Percentiles rank a stretch among this genome's conserved stretches.
Conservation (phyloP, 1,140 invertebrate genomes). For the Drosophila carrolli region DNA sequence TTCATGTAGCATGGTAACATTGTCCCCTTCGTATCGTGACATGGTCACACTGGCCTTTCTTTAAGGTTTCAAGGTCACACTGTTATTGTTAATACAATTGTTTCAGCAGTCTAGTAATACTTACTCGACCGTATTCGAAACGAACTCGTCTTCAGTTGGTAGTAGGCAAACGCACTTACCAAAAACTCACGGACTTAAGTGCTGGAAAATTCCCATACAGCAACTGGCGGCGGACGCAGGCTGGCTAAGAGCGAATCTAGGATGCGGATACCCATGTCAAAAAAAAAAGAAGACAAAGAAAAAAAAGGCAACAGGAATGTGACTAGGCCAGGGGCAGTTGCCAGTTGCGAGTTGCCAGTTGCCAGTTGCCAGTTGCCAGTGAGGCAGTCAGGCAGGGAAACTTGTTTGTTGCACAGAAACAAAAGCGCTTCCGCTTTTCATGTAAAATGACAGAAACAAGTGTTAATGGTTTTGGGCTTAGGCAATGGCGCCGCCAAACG, state of each 20-base stretch:
- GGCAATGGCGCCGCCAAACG: slow-evolving; percentile 17
- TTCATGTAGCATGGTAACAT: not conserved
- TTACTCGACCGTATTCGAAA: not conserved
- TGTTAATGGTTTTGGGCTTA: slow-evolving; percentile 80
- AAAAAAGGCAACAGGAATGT: slow-evolving; percentile 3
- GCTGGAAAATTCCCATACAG: slow-evolving; percentile 4
- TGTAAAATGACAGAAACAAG: slow-evolving; percentile 82
- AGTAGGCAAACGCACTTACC: slow-evolving; percentile 1
- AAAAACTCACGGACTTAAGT: not conserved
- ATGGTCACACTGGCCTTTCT: not conserved
- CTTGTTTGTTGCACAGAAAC: slow-evolving; percentile 81
- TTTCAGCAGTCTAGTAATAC: not conserved
- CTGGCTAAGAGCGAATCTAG: slow-evolving; percentile 58
- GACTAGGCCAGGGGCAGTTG: slow-evolving; percentile 56
- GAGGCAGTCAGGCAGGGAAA: slow-evolving; percentile 55
- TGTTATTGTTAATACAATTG: not conserved
- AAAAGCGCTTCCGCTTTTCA: slow-evolving; percentile 81
- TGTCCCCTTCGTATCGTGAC: not conserved
- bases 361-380: slow-evolving; percentile 35
- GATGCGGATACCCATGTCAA: slow-evolving; percentile 77
- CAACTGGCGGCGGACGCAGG: slow-evolving; percentile 3
- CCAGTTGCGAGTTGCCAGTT: slow-evolving; percentile 37
- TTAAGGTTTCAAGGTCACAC: not conserved
- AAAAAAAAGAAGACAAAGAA: slow-evolving; percentile 41
- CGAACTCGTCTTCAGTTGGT: not conserved